phyloP scores from a whole-genome alignment of 2,113 vertebrate genomes.

The Paratilapia polleni region DNA sequence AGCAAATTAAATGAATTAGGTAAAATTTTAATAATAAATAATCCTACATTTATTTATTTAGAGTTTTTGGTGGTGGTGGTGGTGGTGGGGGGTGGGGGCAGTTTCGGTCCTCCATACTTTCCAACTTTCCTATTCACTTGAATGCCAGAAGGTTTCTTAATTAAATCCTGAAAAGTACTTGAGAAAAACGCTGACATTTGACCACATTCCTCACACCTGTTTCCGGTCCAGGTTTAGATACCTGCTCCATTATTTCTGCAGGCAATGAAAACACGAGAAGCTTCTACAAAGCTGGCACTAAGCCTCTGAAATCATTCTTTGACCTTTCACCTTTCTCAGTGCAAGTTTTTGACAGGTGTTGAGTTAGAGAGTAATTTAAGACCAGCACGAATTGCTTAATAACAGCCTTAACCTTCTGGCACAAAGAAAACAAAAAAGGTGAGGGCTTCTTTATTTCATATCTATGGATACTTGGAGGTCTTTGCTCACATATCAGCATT shows the following conservation, averaged over 20 bases:
- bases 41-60: too few relatives aligned
- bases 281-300: neutral
- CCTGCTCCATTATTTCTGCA: neutral
- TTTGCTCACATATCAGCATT: neutral
- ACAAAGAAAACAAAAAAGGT: neutral
- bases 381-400: constrained; percentile 2
- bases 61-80: too few relatives aligned
- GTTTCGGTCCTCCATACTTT: too few relatives aligned
- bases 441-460: neutral
- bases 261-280: constrained; percentile 18
- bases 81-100: too few relatives aligned
- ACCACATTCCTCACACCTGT: neutral
- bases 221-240: constrained; percentile 4
- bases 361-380: neutral
- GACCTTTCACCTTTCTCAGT: constrained; percentile 10
- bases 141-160: neutral
- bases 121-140: neutral
- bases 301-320: neutral
- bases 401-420: neutral
- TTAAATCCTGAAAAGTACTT: neutral
- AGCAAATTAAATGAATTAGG: too few relatives aligned
- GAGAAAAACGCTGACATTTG: neutral
- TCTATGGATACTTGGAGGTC: neutral
- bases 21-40: neutral
- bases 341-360: neutral